A percentile compares a stretch with the other conserved stretches of the same genome.
Evolutionary conservation across 2,797 vertebrate species (phyloP).

Genomic region (Phoeniculus purpureus): DNA sequence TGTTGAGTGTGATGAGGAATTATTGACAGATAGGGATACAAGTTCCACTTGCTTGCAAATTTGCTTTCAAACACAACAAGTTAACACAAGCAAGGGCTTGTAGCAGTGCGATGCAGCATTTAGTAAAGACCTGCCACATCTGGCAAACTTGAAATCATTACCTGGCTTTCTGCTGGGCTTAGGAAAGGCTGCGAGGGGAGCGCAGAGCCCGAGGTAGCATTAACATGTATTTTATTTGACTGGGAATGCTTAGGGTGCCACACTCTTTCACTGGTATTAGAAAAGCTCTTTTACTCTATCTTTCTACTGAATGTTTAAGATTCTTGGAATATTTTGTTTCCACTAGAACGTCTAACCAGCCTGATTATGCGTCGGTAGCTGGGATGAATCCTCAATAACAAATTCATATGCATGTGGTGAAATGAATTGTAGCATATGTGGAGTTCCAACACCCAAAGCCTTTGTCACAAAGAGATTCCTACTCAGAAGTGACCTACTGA

Average conservation of each 20-base stretch:
- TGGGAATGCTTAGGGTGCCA: not conserved
- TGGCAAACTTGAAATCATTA: constrained; percentile 21
- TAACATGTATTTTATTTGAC: not conserved
- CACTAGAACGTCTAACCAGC: constrained; percentile 42
- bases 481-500: not conserved
- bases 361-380: not conserved
- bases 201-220: not conserved
- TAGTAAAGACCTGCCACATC: constrained; percentile 26
- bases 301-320: constrained; percentile 45
- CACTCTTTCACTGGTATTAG: not conserved
- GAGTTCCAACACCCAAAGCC: not conserved
- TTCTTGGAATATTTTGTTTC: constrained; percentile 68
- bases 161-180: constrained; percentile 1
- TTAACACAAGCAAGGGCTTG: constrained; percentile 42
- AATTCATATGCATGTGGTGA: constrained; percentile 17
- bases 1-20: constrained; percentile 48
- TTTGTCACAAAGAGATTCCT: constrained; percentile 46
- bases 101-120: not conserved
- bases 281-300: not conserved
- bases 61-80: constrained; percentile 31
- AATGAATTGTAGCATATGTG: not conserved
- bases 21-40: constrained; percentile 29
- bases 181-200: not conserved
- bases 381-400: constrained; percentile 11
- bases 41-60: constrained; percentile 50